Evolutionary conservation across 1,140 invertebrate species (phyloP).

Genomic region (Zophobas atratus): DNA sequence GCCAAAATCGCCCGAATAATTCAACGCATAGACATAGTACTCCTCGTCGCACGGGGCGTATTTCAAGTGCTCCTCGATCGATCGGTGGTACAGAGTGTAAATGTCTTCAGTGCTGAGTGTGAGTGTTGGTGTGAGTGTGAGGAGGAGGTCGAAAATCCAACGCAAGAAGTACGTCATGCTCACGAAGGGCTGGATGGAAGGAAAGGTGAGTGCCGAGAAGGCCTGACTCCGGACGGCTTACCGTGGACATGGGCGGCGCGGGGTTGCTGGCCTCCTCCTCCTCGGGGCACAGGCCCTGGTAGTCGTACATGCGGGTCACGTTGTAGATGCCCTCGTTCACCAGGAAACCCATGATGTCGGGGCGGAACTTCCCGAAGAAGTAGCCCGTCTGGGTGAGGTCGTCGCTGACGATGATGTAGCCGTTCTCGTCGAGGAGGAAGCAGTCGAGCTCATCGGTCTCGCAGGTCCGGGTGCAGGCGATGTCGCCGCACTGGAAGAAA

Average conservation of each 20-base stretch:
- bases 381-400: slow-evolving; percentile 81
- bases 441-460: slow-evolving; percentile 83
- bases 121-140: slow-evolving; percentile 34
- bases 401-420: slow-evolving; percentile 87
- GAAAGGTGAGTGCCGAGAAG: not conserved
- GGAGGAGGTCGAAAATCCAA: slow-evolving; percentile 21
- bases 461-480: slow-evolving; percentile 77
- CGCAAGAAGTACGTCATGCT: not conserved
- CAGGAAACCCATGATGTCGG: slow-evolving; percentile 85
- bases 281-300: slow-evolving; percentile 90
- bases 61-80: slow-evolving; percentile 31
- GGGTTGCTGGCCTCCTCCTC: slow-evolving; percentile 75
- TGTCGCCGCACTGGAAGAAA: slow-evolving; percentile 72
- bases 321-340: slow-evolving; percentile 86
- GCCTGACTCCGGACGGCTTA: slow-evolving; percentile 66
- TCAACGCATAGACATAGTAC: not conserved
- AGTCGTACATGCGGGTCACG: slow-evolving; percentile 86
- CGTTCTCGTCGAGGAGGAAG: slow-evolving; percentile 92
- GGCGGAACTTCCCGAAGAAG: slow-evolving; percentile 89
- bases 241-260: slow-evolving; percentile 75
- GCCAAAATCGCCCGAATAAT: not conserved
- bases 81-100: slow-evolving; percentile 16
- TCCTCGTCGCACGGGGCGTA: slow-evolving; percentile 15
- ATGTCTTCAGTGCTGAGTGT: slow-evolving; percentile 20
- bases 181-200: slow-evolving; percentile 12